Percentiles rank a stretch among this genome's conserved stretches.
Conservation (phyloP, 2,113 vertebrate species). For the Lota lota region DNA sequence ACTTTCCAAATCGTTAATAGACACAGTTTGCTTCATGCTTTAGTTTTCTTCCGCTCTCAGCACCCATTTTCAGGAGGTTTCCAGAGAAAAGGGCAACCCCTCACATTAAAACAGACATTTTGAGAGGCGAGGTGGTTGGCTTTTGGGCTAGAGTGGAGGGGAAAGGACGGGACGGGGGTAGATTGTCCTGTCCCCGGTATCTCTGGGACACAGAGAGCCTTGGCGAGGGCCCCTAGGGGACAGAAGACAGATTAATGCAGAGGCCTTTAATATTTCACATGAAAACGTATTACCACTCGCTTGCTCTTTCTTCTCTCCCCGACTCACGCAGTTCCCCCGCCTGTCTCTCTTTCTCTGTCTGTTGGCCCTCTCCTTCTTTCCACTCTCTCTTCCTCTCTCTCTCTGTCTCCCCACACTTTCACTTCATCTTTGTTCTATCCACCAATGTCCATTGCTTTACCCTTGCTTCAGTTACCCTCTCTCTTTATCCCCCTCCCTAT, state of each 20-base stretch:
- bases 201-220: constrained; percentile 56
- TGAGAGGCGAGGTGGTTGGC: constrained; percentile 24
- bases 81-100: too few species aligned
- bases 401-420: not conserved
- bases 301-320: constrained; percentile 32
- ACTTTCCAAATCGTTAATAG: too few species aligned
- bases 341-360: constrained; percentile 6
- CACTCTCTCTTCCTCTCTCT: too few species aligned
- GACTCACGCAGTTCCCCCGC: constrained; percentile 11
- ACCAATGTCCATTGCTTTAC: constrained; percentile 9
- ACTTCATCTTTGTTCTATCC: constrained; percentile 17
- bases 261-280: constrained; percentile 76
- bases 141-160: constrained; percentile 5
- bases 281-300: constrained; percentile 71
- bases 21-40: too few species aligned
- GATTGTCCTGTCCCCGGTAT: constrained; percentile 52
- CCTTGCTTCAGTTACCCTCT: constrained; percentile 31
- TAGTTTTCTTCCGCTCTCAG: too few species aligned
- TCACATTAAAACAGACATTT: constrained; percentile 10
- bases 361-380: too few species aligned
- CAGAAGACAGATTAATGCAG: constrained; percentile 74
- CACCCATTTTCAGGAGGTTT: too few species aligned
- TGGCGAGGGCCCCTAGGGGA: constrained; percentile 59
- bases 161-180: constrained; percentile 30
- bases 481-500: not conserved